Conservation (phyloP, 1,140 invertebrate species). For the Melitaea cinxia region DNA sequence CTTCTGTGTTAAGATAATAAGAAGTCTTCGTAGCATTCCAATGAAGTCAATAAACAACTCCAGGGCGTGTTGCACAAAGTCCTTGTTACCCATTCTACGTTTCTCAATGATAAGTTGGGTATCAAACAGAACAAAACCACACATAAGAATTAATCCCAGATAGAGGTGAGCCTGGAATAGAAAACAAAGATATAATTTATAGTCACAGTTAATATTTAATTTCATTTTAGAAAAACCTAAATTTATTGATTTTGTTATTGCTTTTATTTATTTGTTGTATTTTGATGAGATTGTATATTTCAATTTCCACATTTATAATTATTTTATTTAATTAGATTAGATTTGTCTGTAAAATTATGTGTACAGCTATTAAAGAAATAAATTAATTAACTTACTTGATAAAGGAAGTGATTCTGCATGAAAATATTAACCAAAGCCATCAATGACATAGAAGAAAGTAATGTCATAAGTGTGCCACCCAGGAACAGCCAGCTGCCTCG, state of each 20-base stretch:
- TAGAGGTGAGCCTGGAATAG: slow-evolving; percentile 89
- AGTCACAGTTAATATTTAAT: too few species aligned
- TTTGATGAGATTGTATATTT: too few species aligned
- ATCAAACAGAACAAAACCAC: slow-evolving; percentile 97
- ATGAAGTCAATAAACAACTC: slow-evolving; percentile 97
- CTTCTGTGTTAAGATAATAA: slow-evolving; percentile 95
- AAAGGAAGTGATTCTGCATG: slow-evolving; percentile 91
- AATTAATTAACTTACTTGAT: slow-evolving; percentile 83
- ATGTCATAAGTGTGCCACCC: slow-evolving; percentile 90
- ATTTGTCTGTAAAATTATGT: too few species aligned
- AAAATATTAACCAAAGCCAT: slow-evolving; percentile 93
- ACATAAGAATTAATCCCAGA: slow-evolving; percentile 93
- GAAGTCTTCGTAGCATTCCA: slow-evolving; percentile 93
- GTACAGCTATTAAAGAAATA: not conserved
- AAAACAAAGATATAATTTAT: not conserved
- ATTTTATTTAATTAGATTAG: too few species aligned
- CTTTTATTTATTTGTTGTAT: too few species aligned
- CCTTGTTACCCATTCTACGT: slow-evolving; percentile 92
- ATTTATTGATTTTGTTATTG: too few species aligned
- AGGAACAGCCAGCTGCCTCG: slow-evolving; percentile 94
- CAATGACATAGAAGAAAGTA: slow-evolving; percentile 89
- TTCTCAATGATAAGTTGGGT: slow-evolving; percentile 98
- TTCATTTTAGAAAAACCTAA: too few species aligned
- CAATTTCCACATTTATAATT: too few species aligned
- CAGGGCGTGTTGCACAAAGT: slow-evolving; percentile 95